A percentile compares a stretch with the other conserved stretches of the same genome.
Conservation (phyloP, 1,140 invertebrate species). For the Lordiphosa clarofinis region DNA sequence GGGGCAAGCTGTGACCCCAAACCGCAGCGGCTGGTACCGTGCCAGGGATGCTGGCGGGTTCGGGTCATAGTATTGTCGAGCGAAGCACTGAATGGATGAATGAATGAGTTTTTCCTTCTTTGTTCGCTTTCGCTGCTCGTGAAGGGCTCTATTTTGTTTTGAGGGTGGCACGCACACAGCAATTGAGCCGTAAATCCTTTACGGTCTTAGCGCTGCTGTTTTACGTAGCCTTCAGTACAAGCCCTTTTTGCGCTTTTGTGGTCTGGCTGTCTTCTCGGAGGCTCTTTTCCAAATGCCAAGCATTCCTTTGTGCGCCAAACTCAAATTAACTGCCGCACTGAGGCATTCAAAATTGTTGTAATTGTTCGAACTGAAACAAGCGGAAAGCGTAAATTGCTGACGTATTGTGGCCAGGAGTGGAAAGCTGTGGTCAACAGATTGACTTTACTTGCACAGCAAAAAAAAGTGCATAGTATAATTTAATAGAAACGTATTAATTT, state of each 20-base stretch:
- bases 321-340: conserved; percentile 63
- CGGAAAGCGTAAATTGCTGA: conserved; percentile 69
- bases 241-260: conserved; percentile 58
- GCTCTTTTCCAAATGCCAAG: conserved; percentile 20
- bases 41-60: conserved; percentile 23
- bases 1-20: conserved; percentile 43
- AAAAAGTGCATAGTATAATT: no score
- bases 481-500: no score
- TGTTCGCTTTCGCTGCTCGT: conserved; percentile 51
- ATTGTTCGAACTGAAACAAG: conserved; percentile 67
- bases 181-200: conserved; percentile 79
- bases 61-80: conserved; percentile 22
- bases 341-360: conserved; percentile 53
- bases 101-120: conserved; percentile 46
- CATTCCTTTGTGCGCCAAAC: conserved; percentile 55
- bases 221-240: conserved; percentile 47
- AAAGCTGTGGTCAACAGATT: conserved; percentile 8
- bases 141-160: conserved; percentile 60
- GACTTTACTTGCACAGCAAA: no score
- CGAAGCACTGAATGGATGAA: conserved; percentile 56
- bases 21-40: conserved; percentile 43
- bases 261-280: conserved; percentile 9
- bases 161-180: conserved; percentile 61
- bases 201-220: conserved; percentile 68
- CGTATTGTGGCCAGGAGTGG: conserved; percentile 41